Conservation (phyloP, 92 coral and sea anemone genomes). For the Paramuricea clavata region DNA sequence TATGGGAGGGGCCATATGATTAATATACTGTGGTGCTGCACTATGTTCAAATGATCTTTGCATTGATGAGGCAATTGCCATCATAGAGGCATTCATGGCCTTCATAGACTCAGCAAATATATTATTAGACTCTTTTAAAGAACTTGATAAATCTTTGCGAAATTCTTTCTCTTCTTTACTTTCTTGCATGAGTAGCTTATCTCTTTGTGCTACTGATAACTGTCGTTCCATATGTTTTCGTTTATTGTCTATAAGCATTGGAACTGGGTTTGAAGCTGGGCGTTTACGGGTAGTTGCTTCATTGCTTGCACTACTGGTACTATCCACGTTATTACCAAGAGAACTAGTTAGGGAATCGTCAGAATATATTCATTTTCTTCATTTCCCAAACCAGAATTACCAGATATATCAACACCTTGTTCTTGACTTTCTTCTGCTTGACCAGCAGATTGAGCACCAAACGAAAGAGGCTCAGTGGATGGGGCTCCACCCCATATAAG, state of each 20-base stretch:
- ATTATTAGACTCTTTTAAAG: not conserved
- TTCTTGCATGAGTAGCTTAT: slow-evolving; percentile 30
- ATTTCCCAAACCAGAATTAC: slow-evolving; percentile 16
- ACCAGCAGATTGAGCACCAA: slow-evolving; percentile 37
- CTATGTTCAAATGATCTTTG: slow-evolving; percentile 37
- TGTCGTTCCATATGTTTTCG: slow-evolving; percentile 38
- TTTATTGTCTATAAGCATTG: slow-evolving; percentile 27
- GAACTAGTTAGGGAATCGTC: slow-evolving; percentile 7
- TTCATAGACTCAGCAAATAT: slow-evolving; percentile 29
- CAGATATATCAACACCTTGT: slow-evolving; percentile 18
- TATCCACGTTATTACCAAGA: slow-evolving; percentile 12
- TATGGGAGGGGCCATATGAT: slow-evolving; percentile 20
- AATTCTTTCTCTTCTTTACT: slow-evolving; percentile 23
- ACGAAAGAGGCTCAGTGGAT: slow-evolving; percentile 20
- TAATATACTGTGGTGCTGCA: slow-evolving; percentile 19
- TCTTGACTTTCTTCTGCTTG: slow-evolving; percentile 31
- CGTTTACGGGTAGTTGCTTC: slow-evolving; percentile 35
- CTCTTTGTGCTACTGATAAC: slow-evolving; percentile 24
- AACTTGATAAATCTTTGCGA: slow-evolving; percentile 18
- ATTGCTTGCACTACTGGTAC: slow-evolving; percentile 8
- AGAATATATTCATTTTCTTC: slow-evolving; percentile 32
- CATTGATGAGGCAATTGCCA: slow-evolving; percentile 42
- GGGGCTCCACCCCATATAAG: slow-evolving; percentile 26
- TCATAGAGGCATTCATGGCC: slow-evolving; percentile 26
- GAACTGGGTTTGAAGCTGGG: slow-evolving; percentile 10